A percentile compares a stretch with the other conserved stretches of the same genome.
Evolutionary conservation across 2,888 invertebrate genomes (phyloP).

Genomic region (Rhopalosiphum nymphaeae): DNA sequence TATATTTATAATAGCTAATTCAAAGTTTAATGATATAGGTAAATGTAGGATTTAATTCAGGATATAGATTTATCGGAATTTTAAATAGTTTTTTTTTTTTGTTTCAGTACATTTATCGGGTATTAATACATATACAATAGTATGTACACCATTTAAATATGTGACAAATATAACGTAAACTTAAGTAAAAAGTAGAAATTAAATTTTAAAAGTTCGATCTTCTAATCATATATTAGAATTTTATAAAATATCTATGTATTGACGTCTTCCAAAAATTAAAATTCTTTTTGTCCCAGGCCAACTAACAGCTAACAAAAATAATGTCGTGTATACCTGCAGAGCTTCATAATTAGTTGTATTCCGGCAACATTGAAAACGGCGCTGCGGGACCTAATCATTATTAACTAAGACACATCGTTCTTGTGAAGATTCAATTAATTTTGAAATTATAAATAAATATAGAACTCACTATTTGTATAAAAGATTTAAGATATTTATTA

Average conservation of each 20-base stretch:
- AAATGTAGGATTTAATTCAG: not conserved
- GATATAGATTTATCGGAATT: not conserved
- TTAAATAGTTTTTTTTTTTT: not conserved
- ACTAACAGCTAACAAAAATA: not conserved
- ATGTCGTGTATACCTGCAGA: too few species aligned
- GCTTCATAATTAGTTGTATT: too few species aligned
- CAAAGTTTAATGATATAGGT: not conserved
- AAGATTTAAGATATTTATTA: too few species aligned
- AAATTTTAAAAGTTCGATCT: not conserved
- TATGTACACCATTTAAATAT: not conserved
- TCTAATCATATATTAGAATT: not conserved
- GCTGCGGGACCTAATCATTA: too few species aligned
- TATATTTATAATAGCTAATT: not conserved
- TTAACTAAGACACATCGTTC: too few species aligned
- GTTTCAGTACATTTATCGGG: not conserved
- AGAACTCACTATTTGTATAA: too few species aligned
- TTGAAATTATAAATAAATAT: too few species aligned
- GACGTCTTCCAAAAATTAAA: not conserved
- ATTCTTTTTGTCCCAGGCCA: not conserved
- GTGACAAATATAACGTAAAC: not conserved
- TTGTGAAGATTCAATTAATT: too few species aligned
- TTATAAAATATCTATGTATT: not conserved
- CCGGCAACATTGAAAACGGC: too few species aligned
- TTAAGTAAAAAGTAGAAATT: not conserved
- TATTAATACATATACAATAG: not conserved